phyloP scores from a whole-genome alignment of 2,888 invertebrate genomes.

The Spisula subtruncata region DNA sequence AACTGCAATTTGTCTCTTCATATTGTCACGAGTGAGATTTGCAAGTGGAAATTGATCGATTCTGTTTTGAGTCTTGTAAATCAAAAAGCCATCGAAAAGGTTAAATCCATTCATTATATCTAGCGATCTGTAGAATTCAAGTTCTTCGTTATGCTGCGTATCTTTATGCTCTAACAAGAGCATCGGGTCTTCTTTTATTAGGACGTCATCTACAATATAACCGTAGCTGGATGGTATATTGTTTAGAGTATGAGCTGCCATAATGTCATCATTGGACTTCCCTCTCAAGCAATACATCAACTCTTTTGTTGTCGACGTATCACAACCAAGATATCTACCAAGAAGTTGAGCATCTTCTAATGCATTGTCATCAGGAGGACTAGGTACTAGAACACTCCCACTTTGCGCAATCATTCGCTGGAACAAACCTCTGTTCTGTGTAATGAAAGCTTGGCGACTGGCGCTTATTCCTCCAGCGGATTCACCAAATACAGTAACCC shows the following conservation, averaged over 20 bases:
- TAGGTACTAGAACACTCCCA: slow-evolving; percentile 33
- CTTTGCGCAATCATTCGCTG: slow-evolving; percentile 64
- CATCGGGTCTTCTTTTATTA: slow-evolving; percentile 25
- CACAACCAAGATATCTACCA: slow-evolving; percentile 23
- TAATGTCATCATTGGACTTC: background rate
- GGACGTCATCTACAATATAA: slow-evolving; percentile 36
- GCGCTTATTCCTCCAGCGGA: slow-evolving; percentile 74
- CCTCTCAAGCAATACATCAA: background rate
- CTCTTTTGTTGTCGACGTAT: background rate
- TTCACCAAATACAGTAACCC: slow-evolving; percentile 74
- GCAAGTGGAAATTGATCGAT: background rate
- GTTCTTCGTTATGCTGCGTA: background rate
- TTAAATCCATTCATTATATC: slow-evolving; percentile 48
- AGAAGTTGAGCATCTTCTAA: background rate
- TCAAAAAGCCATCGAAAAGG: slow-evolving; percentile 24
- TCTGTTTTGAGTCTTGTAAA: background rate
- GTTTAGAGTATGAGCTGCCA: background rate
- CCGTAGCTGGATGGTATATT: background rate
- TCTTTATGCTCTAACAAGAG: background rate
- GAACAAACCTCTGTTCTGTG: slow-evolving; percentile 57
- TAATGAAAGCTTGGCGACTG: slow-evolving; percentile 58
- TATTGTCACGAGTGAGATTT: background rate
- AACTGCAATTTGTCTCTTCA: background rate
- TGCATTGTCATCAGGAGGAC: background rate
- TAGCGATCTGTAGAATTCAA: slow-evolving; percentile 51